Conservation (phyloP, 2,113 vertebrate species). For the Columbina picui region DNA sequence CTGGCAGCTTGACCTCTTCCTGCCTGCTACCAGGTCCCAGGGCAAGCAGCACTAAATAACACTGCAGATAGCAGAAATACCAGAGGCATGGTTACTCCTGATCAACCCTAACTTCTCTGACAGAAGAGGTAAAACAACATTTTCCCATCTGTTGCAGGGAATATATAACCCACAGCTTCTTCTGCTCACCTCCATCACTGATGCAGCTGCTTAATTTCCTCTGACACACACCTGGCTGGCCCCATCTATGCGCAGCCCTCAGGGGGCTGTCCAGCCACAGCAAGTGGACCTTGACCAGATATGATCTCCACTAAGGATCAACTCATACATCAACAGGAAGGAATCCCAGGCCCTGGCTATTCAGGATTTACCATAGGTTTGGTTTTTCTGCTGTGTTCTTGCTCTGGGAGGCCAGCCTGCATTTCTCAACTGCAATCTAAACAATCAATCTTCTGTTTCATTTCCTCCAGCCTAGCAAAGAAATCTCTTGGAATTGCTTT, state of each 20-base stretch:
- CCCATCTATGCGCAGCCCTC: neutral
- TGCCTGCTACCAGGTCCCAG: neutral
- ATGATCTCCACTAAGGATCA: neutral
- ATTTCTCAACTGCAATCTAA: neutral
- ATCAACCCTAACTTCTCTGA: neutral
- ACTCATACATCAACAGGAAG: neutral
- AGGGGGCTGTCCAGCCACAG: neutral
- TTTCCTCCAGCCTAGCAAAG: neutral
- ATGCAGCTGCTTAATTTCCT: neutral
- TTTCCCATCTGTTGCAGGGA: neutral
- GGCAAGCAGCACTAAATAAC: neutral
- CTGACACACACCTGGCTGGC: neutral
- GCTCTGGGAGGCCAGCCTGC: neutral
- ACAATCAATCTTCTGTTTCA: neutral
- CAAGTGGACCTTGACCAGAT: neutral
- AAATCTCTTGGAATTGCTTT: slow-evolving; percentile 11
- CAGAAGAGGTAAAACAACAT: neutral
- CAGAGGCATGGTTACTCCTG: neutral
- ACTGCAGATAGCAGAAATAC: neutral
- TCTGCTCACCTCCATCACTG: neutral
- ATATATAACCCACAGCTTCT: neutral
- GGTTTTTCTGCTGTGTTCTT: neutral
- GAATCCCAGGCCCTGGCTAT: neutral
- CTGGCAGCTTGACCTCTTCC: neutral
- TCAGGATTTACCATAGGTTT: neutral